A percentile compares a stretch with the other conserved stretches of the same genome.
phyloP scores from a whole-genome alignment of 2,797 vertebrate genomes.

The Melanotaenia maccullochi region DNA sequence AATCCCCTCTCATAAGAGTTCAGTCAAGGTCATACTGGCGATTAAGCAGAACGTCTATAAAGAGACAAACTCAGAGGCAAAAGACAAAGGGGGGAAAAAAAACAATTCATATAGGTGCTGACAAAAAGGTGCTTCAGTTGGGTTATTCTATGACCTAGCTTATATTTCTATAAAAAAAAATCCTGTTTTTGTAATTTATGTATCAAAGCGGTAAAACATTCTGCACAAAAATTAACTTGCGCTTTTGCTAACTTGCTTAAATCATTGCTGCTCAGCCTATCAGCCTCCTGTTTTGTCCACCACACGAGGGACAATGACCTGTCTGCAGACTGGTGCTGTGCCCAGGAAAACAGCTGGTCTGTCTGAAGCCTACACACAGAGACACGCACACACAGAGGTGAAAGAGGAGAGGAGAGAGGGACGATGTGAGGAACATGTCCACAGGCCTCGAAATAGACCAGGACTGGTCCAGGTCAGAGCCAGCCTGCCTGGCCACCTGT shows the following conservation, averaged over 20 bases:
- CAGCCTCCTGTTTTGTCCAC: slow-evolving; percentile 53
- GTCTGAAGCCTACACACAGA: slow-evolving; percentile 67
- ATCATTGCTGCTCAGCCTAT: slow-evolving; percentile 49
- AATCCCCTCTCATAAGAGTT: slow-evolving; percentile 83
- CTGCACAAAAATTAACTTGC: slow-evolving; percentile 41
- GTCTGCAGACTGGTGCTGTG: slow-evolving; percentile 70
- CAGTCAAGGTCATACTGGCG: slow-evolving; percentile 82
- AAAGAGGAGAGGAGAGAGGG: slow-evolving; percentile 60
- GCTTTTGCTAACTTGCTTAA: slow-evolving; percentile 51
- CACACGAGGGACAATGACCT: slow-evolving; percentile 72
- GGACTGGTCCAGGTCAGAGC: slow-evolving; percentile 70
- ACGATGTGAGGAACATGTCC: slow-evolving; percentile 60
- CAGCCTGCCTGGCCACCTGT: slow-evolving; percentile 74
- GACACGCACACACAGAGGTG: slow-evolving; percentile 58
- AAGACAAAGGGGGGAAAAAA: slow-evolving; percentile 3
- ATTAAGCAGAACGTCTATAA: slow-evolving; percentile 81
- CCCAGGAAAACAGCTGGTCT: slow-evolving; percentile 77
- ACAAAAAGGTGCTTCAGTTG: slow-evolving; percentile 6
- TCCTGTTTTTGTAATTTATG: background rate
- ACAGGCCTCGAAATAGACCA: slow-evolving; percentile 74
- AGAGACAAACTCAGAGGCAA: slow-evolving; percentile 60
- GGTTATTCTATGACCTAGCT: slow-evolving; percentile 8
- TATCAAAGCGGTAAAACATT: background rate
- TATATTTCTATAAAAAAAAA: background rate
- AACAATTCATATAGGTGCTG: slow-evolving; percentile 7